A percentile compares a stretch with the other conserved stretches of the same genome.
These are phyloP conservation scores for Crambe crambe DNA, from an alignment of 37 sponge, comb jelly and placozoan genomes.

Conservation along the genomic window DNA sequence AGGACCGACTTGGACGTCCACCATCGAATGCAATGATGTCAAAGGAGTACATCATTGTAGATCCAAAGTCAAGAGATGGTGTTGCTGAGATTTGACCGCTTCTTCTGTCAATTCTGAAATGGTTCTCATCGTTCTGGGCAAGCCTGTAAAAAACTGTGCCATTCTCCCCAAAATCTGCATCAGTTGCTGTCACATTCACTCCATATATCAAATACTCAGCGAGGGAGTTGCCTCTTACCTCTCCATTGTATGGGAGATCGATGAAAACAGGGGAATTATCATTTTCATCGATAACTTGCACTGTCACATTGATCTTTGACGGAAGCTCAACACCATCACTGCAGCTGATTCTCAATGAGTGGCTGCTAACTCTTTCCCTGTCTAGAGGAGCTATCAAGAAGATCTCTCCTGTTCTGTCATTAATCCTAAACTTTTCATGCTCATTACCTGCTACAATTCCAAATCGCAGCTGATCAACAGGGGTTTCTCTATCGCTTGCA, in stretches of 20 bases:
- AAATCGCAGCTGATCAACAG: slow-evolving; percentile 22
- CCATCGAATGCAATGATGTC: slow-evolving; percentile 43
- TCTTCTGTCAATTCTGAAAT: slow-evolving; percentile 19
- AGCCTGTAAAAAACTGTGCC: slow-evolving; percentile 24
- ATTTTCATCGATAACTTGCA: slow-evolving; percentile 66
- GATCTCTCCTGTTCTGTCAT: slow-evolving; percentile 34
- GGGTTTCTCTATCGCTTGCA: slow-evolving; percentile 58
- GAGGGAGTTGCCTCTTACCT: slow-evolving; percentile 43
- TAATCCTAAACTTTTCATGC: slow-evolving; percentile 22
- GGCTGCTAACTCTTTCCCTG: slow-evolving; percentile 42
- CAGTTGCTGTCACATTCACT: slow-evolving; percentile 29
- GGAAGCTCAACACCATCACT: slow-evolving; percentile 28
- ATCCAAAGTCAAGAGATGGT: slow-evolving; percentile 18
- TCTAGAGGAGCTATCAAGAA: slow-evolving; percentile 36
- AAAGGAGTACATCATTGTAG: slow-evolving; percentile 7
- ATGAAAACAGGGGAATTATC: slow-evolving; percentile 72
- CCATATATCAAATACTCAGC: slow-evolving; percentile 28
- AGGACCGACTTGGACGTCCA: slow-evolving; percentile 30
- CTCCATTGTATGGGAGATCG: slow-evolving; percentile 27
- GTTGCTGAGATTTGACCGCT: slow-evolving; percentile 30
- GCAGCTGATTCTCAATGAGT: slow-evolving; percentile 46
- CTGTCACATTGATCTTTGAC: neutral
- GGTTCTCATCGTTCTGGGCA: neutral
- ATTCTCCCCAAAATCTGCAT: slow-evolving; percentile 45
- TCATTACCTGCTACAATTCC: slow-evolving; percentile 43